phyloP scores from a whole-genome alignment of 2,113 vertebrate genomes.

The Clinocottus analis region DNA sequence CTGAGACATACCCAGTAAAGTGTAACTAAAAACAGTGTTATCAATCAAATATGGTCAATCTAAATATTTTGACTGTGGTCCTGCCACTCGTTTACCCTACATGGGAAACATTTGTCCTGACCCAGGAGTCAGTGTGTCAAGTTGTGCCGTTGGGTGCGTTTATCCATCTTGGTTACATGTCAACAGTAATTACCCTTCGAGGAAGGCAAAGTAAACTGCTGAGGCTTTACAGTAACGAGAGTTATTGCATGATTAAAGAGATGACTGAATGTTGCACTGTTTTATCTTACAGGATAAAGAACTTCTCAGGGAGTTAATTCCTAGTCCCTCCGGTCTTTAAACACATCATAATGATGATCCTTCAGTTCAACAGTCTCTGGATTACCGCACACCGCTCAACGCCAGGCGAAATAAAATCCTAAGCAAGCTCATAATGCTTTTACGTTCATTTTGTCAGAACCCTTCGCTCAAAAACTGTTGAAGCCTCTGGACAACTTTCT shows the following conservation, averaged over 20 bases:
- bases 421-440: constrained; percentile 32
- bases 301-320: constrained; percentile 12
- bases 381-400: constrained; percentile 26
- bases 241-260: constrained; percentile 18
- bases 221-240: neutral
- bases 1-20: neutral
- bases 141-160: constrained; percentile 27
- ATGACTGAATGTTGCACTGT: neutral
- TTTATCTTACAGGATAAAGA: neutral
- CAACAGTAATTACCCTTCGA: constrained; percentile 26
- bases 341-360: constrained; percentile 36
- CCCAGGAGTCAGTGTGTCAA: constrained; percentile 14
- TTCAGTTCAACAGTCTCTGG: constrained; percentile 23
- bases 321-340: constrained; percentile 36
- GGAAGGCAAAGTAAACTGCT: neutral
- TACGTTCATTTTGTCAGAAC: constrained; percentile 23
- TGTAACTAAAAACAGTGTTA: constrained; percentile 7
- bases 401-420: constrained; percentile 45
- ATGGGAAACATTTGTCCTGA: constrained; percentile 46
- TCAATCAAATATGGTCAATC: constrained; percentile 32
- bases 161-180: constrained; percentile 44
- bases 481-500: constrained; percentile 16
- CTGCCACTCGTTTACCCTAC: constrained; percentile 30
- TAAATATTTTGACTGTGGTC: constrained; percentile 52
- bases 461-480: constrained; percentile 18